Evolutionary conservation across 2,113 vertebrate species (phyloP), one percentile per base, ranked within the genome.

Genomic region (Stercorarius parasiticus): DNA sequence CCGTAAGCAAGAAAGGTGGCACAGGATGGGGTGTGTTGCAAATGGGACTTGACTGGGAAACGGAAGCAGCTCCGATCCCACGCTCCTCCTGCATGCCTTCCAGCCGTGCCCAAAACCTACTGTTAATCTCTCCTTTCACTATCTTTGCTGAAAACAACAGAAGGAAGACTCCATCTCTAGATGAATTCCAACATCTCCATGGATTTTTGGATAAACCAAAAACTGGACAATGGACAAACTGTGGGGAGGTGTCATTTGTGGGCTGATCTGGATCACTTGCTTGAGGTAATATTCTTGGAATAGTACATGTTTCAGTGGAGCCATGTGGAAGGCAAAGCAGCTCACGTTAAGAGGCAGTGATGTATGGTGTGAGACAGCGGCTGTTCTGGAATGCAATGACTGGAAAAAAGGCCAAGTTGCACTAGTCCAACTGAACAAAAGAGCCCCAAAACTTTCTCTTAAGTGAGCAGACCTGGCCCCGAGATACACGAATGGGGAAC

Each of bases 1-100:
- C 34, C 0, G 0, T 34, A 6, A 7, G 38, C 27, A 40, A n/a
- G 42, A 38, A n/a, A 38, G 27, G 36, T 49, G 61, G 20, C 70
- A 43, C 1, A 4, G 18, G 20, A 12, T 11, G 21, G 27, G 7
- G 6, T 52, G n/a, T 69, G 49, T 8, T 61, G 34, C 36, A 81
- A 34, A 32, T 15, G 47, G 36, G 20, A 59, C 72, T 79, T 79
- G 40, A 6, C 15, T 29, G 66, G 45, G 45, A 32, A 78, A 71
- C 53, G 53, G 22, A 16, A 70, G 45, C 40, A 84, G 32, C 76
- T 88, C 76, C 58, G 13, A 66, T 30, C 38, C 55, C 67, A 26
- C 0, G 0, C 29, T 72, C 58, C 43, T 86, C 55, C 52, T 56
- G 32, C 45, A 27, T 58, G 8, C 40, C 66, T 69, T 69, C 30